Evolutionary conservation across 2,797 vertebrate genomes (phyloP).

Genomic region (Gymnoscopelus braueri): DNA sequence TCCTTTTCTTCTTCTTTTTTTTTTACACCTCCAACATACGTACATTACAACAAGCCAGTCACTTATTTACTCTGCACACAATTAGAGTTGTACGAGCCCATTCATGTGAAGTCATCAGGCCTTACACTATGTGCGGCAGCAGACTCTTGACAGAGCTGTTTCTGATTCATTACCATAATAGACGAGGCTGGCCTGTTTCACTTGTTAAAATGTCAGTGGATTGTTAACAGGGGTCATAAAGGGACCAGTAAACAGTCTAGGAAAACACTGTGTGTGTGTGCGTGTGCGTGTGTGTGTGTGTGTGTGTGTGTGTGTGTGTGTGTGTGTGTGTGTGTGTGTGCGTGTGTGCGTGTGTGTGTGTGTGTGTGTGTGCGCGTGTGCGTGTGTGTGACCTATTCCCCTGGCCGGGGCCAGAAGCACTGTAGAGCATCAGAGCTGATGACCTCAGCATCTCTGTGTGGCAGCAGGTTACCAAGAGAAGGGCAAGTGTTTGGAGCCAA

Average conservation of each 20-base stretch:
- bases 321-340: slow-evolving; percentile 30
- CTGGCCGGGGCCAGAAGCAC: slow-evolving; percentile 59
- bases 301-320: slow-evolving; percentile 16
- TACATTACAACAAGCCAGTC: neutral
- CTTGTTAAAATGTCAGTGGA: slow-evolving; percentile 77
- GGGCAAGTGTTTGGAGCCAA: slow-evolving; percentile 50
- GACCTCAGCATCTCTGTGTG: slow-evolving; percentile 72
- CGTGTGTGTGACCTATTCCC: slow-evolving; percentile 56
- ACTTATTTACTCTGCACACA: slow-evolving; percentile 7
- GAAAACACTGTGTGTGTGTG: slow-evolving; percentile 35
- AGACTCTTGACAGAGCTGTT: slow-evolving; percentile 22
- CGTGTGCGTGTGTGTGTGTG: slow-evolving; percentile 13
- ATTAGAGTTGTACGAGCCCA: neutral
- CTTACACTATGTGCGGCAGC: slow-evolving; percentile 42
- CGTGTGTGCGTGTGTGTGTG: slow-evolving; percentile 25
- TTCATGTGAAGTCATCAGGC: slow-evolving; percentile 21
- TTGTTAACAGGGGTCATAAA: slow-evolving; percentile 72
- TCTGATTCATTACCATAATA: slow-evolving; percentile 54
- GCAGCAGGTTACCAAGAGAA: slow-evolving; percentile 58
- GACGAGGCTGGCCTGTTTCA: slow-evolving; percentile 41
- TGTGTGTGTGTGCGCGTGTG: neutral
- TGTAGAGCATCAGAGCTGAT: slow-evolving; percentile 58
- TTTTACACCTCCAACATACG: neutral
- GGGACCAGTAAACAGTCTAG: slow-evolving; percentile 59
- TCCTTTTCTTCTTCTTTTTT: neutral